These are phyloP conservation scores for Pseudochaenichthys georgianus DNA, from an alignment of 2,797 vertebrate species.

Conservation along the genomic window DNA sequence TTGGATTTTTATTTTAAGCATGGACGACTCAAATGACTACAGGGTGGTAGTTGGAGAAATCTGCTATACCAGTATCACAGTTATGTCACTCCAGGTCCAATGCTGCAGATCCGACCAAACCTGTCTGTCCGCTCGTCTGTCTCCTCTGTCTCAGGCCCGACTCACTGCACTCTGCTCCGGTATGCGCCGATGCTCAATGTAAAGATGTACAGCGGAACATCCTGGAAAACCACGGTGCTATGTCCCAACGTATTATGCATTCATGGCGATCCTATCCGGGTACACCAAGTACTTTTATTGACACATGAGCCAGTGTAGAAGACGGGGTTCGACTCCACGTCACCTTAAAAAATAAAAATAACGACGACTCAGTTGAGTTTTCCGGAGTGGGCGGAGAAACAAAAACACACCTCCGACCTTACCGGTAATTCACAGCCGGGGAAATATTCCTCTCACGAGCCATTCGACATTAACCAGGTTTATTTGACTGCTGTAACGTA, in stretches of 20 bases:
- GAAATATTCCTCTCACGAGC: not conserved
- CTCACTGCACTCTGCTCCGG: constrained; percentile 47
- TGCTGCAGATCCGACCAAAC: constrained; percentile 64
- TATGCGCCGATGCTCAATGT: constrained; percentile 44
- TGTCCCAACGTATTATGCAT: not conserved
- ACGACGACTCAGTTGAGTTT: constrained; percentile 66
- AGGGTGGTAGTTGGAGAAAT: not conserved
- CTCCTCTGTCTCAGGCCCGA: constrained; percentile 68
- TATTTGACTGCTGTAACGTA: not conserved
- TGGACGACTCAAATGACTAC: not conserved
- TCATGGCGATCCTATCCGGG: constrained; percentile 27
- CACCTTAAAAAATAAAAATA: constrained; percentile 83
- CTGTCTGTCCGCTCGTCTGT: constrained; percentile 48
- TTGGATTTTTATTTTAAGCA: not conserved
- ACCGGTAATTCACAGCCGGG: not conserved
- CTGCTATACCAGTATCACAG: constrained; percentile 20
- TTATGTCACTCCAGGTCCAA: constrained; percentile 25
- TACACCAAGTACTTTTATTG: constrained; percentile 50
- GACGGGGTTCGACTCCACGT: constrained; percentile 79
- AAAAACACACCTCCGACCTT: constrained; percentile 30
- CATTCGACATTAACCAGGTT: not conserved
- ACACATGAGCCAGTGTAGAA: constrained; percentile 30
- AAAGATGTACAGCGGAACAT: constrained; percentile 54
- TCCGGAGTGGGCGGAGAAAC: constrained; percentile 83
- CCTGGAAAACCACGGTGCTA: constrained; percentile 2